Base-by-base conservation (phyloP, 2,888 invertebrate species). In the Tachina fera region DNA sequence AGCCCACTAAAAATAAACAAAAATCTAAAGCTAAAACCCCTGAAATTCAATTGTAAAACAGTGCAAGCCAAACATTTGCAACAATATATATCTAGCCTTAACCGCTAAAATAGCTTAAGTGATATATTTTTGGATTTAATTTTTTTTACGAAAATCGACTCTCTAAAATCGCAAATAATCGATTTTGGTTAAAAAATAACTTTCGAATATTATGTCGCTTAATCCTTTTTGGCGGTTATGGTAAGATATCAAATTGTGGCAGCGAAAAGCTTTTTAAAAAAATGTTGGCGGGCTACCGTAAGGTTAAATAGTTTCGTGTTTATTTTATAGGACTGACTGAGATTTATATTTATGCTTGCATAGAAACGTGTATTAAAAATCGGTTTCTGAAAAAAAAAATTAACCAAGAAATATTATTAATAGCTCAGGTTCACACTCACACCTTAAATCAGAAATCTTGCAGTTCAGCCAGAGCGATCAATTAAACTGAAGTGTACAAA, bases 291-390 rank as follows among this genome's bases (percentile, higher is more conserved):
- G 63, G 65, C 83, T 77, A 77, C 83, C 71, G 83, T 83, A 67
- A 77, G 65, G 71, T 83, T 83, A 75, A 81, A 81, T 70, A 75
- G 68, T 70, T 75, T 81, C 75, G 75, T 75, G 75, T 49, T 63
- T 51, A 65, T 45, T 31, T 56, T 63, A 72, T 39, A 56, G 63
- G 71, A 56, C 53, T 45, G 39, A 58, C 47, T 63, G 47, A 63
- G 63, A 71, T 79, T 78, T 78, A 51, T 79, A 39, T 45, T 31
- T 70, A 63, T 65, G 79, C 14, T 41, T 72, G n/a, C 11, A n/a
- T 9, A 22, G 14, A 39, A 65, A 49, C 63, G 39, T 79, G 71
- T 22, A 47, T 22, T 58, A 60, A 22, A 47, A 39, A 75, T 41
- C 1, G 13, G 10, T 14, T 31, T 31, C 3, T n/a, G n/a, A 31